phyloP scores from a whole-genome alignment of 2,113 vertebrate species.

The Himantopus leucocephalus region DNA sequence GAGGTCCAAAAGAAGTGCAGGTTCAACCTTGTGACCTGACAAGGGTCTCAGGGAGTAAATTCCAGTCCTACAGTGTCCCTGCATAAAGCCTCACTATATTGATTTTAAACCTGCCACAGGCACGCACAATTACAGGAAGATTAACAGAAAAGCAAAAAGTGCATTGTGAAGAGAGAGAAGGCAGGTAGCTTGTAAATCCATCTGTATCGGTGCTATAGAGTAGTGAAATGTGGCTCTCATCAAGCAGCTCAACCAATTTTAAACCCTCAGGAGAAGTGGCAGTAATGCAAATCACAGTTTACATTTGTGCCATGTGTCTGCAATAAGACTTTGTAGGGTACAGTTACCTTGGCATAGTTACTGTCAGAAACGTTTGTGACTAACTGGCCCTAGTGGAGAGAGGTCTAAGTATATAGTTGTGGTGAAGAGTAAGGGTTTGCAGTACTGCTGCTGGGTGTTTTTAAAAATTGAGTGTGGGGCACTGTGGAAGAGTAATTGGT shows the following conservation, averaged over 20 bases:
- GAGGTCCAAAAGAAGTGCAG: background rate
- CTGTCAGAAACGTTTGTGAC: background rate
- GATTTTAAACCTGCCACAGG: background rate
- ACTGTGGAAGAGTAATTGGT: background rate
- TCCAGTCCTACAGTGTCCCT: background rate
- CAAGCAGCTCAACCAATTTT: background rate
- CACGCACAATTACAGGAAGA: background rate
- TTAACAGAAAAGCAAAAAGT: background rate
- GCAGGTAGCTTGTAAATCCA: background rate
- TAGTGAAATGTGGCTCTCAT: background rate
- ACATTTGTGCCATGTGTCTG: background rate
- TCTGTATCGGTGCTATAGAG: accelerated
- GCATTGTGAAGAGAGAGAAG: background rate
- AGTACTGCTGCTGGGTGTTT: background rate
- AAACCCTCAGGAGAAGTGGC: background rate
- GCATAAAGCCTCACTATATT: background rate
- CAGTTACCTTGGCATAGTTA: background rate
- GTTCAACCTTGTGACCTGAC: background rate
- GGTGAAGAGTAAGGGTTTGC: background rate
- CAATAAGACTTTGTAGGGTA: background rate
- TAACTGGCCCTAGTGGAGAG: background rate
- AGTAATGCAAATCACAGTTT: background rate
- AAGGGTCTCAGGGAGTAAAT: background rate
- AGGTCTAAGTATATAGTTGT: background rate
- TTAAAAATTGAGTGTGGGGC: background rate